Conservation (phyloP, 2,113 vertebrate genomes). For the Fregetta grallaria region DNA sequence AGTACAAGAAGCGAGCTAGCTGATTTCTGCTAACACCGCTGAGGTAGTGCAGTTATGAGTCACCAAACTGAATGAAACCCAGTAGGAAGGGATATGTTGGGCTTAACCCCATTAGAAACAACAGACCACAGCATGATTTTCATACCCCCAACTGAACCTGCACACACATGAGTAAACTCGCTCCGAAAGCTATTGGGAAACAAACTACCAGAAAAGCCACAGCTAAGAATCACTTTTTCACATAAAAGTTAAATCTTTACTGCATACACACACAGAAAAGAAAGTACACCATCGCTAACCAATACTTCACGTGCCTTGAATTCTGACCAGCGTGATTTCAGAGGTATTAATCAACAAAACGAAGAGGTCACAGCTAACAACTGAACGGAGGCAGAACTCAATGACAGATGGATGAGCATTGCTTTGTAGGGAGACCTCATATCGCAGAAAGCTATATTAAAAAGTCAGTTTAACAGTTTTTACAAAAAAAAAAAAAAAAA, state of each 20-base stretch:
- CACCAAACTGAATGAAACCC: not conserved
- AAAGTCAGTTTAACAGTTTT: not conserved
- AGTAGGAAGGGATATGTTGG: not conserved
- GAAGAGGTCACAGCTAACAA: not conserved
- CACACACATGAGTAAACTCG: accelerated
- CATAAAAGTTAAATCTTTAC: not conserved
- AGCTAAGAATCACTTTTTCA: not conserved
- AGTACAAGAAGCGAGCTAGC: not conserved
- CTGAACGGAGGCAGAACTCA: not conserved
- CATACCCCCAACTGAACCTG: not conserved
- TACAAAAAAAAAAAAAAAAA: not conserved
- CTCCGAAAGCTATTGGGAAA: not conserved
- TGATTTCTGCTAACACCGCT: not conserved
- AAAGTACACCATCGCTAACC: not conserved
- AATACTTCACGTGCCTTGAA: not conserved
- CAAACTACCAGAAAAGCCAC: not conserved
- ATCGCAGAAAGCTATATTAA: not conserved
- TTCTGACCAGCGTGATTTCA: not conserved
- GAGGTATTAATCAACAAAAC: not conserved
- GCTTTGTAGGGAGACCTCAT: not conserved
- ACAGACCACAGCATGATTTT: not conserved
- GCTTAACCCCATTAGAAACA: not conserved
- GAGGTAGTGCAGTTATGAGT: not conserved
- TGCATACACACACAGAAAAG: not conserved
- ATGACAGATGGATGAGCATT: not conserved